A percentile compares a stretch with the other conserved stretches of the same genome.
These are phyloP conservation scores for Empidonax alnorum DNA, from an alignment of 2,113 vertebrate species.

Conservation along the genomic window DNA sequence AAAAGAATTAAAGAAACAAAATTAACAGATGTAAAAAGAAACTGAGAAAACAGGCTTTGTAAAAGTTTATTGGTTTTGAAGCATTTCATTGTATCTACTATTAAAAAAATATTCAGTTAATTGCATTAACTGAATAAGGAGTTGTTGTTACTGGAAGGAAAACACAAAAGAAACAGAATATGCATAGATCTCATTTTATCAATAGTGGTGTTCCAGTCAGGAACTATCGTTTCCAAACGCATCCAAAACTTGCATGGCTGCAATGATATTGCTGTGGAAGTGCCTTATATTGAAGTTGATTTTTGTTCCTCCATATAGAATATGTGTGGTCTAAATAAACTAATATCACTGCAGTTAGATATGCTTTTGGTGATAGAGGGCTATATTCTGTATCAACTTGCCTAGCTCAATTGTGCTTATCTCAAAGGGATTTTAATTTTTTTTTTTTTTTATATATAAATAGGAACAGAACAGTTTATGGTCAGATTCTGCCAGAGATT, in stretches of 20 bases:
- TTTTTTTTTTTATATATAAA: not conserved
- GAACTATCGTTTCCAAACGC: not conserved
- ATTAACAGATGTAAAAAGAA: not conserved
- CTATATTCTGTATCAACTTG: not conserved
- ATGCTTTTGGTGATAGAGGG: not conserved
- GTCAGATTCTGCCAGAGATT: not conserved
- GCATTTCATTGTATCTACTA: not conserved
- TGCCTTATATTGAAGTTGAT: not conserved
- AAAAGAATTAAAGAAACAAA: not conserved
- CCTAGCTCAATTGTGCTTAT: not conserved
- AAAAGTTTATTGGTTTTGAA: not conserved
- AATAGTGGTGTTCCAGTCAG: not conserved
- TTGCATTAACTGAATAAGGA: not conserved
- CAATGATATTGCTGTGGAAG: not conserved
- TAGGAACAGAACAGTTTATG: not conserved
- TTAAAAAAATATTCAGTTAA: not conserved
- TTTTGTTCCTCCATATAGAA: not conserved
- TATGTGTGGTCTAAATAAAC: not conserved
- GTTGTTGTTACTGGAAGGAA: not conserved
- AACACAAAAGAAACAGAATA: not conserved
- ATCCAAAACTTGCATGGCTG: not conserved
- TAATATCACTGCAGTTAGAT: not conserved
- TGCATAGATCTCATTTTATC: not conserved
- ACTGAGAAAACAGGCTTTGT: not conserved
- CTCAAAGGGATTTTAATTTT: not conserved